Percentiles rank a stretch among this genome's conserved stretches.
Evolutionary conservation across 2,113 vertebrate species (phyloP).

Genomic region (Melospiza georgiana): DNA sequence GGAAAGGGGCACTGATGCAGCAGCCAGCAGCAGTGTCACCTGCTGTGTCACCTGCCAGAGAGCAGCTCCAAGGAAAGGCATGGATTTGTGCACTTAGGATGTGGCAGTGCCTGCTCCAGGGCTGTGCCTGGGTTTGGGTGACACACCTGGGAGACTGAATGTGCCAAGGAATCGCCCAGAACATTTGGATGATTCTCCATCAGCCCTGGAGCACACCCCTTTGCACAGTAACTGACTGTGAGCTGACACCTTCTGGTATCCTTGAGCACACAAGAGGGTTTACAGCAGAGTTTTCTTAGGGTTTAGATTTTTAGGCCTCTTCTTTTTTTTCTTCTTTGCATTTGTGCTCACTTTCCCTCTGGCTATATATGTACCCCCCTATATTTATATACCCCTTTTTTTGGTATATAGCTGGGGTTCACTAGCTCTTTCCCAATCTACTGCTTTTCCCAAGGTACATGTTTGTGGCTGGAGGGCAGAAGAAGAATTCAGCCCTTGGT

Average conservation of each 20-base stretch:
- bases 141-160: fast-evolving
- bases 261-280: neutral
- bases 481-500: fast-evolving
- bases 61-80: neutral
- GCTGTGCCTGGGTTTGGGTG: neutral
- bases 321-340: neutral
- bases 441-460: neutral
- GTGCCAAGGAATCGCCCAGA: neutral
- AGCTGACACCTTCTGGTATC: neutral
- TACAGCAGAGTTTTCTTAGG: neutral
- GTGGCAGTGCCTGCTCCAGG: neutral
- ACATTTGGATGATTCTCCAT: neutral
- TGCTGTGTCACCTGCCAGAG: fast-evolving
- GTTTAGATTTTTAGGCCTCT: neutral
- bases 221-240: neutral
- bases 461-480: neutral
- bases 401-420: neutral
- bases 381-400: neutral
- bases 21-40: neutral
- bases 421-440: neutral
- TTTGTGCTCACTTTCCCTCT: neutral
- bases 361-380: neutral
- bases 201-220: neutral
- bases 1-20: neutral
- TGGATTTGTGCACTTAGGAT: neutral